Evolutionary conservation across 2,113 vertebrate genomes (phyloP).

Genomic region (Leuciscus idus): DNA sequence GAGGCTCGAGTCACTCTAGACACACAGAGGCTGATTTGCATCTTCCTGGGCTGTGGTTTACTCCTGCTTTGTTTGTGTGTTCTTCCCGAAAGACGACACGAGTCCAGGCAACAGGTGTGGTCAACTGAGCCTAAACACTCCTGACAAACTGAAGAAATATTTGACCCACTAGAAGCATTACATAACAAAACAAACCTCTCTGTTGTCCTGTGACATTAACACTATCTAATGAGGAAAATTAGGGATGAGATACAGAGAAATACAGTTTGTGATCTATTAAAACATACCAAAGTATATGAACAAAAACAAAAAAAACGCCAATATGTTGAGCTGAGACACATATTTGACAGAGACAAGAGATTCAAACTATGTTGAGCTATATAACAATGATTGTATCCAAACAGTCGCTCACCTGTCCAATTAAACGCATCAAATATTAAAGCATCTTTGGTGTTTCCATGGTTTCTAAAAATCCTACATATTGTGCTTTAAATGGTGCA

Average conservation of each 20-base stretch:
- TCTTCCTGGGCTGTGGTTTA: conserved; percentile 16
- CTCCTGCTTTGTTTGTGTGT: conserved; percentile 31
- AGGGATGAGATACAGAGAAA: background rate
- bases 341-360: background rate
- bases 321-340: background rate
- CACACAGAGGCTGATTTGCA: conserved; percentile 37
- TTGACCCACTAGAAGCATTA: background rate
- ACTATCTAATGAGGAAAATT: background rate
- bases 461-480: too few species aligned
- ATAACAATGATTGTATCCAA: too few species aligned
- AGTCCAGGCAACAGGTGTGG: background rate
- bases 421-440: too few species aligned
- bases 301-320: background rate
- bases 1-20: conserved; percentile 2
- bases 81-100: background rate
- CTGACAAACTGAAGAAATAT: background rate
- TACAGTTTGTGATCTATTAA: background rate
- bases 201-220: background rate
- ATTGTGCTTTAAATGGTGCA: background rate
- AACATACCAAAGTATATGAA: background rate
- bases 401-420: too few species aligned
- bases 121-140: background rate
- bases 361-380: too few species aligned
- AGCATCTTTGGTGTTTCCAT: too few species aligned
- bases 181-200: background rate